These are phyloP conservation scores for Eulemur rufifrons DNA, from an alignment of 2,113 vertebrate genomes.

Conservation along the genomic window DNA sequence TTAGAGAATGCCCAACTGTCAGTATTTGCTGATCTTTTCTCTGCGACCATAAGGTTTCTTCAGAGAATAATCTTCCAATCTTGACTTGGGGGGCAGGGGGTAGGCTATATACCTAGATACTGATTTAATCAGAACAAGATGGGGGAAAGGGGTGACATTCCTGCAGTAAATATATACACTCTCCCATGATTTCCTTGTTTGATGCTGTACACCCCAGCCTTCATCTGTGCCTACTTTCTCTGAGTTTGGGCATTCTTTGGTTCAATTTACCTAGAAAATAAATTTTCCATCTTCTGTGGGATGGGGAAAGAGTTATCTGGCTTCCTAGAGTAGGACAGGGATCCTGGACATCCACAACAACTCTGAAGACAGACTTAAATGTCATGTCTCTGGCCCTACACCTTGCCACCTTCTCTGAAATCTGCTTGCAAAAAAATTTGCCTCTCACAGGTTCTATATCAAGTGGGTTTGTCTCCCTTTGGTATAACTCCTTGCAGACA, in stretches of 20 bases:
- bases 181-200: neutral
- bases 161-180: neutral
- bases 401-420: neutral
- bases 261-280: constrained; percentile 19
- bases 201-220: neutral
- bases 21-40: neutral
- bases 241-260: neutral
- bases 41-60: neutral
- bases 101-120: neutral
- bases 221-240: neutral
- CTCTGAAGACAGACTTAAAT: neutral
- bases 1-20: neutral
- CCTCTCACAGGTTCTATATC: neutral
- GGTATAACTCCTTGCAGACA: neutral
- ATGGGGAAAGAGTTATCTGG: neutral
- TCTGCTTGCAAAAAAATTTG: neutral
- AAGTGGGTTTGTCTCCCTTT: constrained; percentile 15
- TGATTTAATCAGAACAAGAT: neutral
- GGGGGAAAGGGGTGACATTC: neutral
- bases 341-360: neutral
- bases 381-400: neutral
- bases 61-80: neutral
- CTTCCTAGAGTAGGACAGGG: neutral
- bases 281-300: neutral
- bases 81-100: neutral